Base-by-base conservation (phyloP, 2,113 vertebrate genomes). In the Bufo bufo region DNA sequence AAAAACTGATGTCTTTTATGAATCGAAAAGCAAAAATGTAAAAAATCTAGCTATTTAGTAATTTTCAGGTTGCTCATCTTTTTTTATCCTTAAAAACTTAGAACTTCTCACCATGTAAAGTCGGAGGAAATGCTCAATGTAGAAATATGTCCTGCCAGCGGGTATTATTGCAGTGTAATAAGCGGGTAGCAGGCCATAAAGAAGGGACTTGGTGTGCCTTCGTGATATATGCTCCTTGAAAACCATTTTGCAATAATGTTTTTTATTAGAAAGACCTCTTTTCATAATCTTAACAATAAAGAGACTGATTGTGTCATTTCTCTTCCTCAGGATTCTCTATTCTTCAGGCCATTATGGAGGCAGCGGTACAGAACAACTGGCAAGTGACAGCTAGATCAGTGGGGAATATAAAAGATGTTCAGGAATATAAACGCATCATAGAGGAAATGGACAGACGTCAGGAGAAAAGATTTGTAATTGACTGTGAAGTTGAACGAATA, bases 361-460 rank as follows among this genome's bases (percentile, higher is more conserved):
- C 98, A 83, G 98, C 98, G 8, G 98, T 99, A 63, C 97, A 98
- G 61, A 99, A 99, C 94, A 99, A 98, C 95, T 99, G 98, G 98
- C 98, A 99, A 94, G 98, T 99, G 94, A 99, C 98, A 54, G 98
- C 98, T 66, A 96, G 97, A 88, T 99, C 98, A 33, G 97, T 99
- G 91, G 98, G 98, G 93, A 96, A 93, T 91, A 97, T 97, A 90
- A 97, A 98, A 33, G 97, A 99, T 45, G 94, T 97, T 43, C 96
- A 97, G 56, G 98, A 99, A 94, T 99, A 98, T 92, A 96, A 95
- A 90, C 97, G 97, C 93, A 99, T 99, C 94, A 97, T 99, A 66
- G 97, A 99, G 92, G 98, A 99, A 95, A 99, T 99, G 98, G 98
- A 99, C 96, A 96, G 98, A 86, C 94, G 98, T 84, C 98, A 99